Evolutionary conservation across 2,797 vertebrate species (phyloP).

Genomic region (Merluccius polli): DNA sequence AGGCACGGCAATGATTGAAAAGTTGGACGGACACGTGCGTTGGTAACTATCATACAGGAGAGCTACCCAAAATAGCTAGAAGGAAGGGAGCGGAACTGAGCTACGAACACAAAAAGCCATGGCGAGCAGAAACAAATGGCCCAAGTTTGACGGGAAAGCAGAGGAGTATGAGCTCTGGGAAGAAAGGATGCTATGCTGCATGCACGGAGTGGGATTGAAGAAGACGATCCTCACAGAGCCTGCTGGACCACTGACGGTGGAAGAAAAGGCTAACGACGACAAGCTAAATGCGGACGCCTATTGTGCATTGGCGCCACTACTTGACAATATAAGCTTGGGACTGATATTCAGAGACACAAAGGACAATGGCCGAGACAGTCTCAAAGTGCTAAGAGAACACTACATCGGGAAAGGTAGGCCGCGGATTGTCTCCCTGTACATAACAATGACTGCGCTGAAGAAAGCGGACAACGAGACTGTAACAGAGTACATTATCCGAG

Average conservation of each 20-base stretch:
- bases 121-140: no score
- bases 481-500: slow-evolving; percentile 22
- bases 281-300: slow-evolving; percentile 12
- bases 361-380: slow-evolving; percentile 7
- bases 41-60: no score
- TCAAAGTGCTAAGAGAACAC: slow-evolving; percentile 4
- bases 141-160: slow-evolving; percentile 1
- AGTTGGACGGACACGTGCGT: no score
- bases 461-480: slow-evolving; percentile 9
- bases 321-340: not conserved
- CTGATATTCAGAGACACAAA: no score
- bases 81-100: no score
- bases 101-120: no score
- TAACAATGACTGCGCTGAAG: slow-evolving; percentile 12
- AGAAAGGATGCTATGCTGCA: slow-evolving; percentile 17
- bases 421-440: slow-evolving; percentile 13
- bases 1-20: no score
- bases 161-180: slow-evolving; percentile 7
- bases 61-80: no score
- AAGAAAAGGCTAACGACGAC: slow-evolving; percentile 5
- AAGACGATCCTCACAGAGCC: not conserved
- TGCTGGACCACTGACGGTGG: slow-evolving; percentile 2
- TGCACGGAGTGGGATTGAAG: slow-evolving; percentile 11
- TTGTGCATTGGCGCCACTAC: no score
- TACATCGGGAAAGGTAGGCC: slow-evolving; percentile 18